These are phyloP conservation scores for Chrysogorgia sp. DNA, from an alignment of 92 coral and sea anemone species.

Conservation along the genomic window DNA sequence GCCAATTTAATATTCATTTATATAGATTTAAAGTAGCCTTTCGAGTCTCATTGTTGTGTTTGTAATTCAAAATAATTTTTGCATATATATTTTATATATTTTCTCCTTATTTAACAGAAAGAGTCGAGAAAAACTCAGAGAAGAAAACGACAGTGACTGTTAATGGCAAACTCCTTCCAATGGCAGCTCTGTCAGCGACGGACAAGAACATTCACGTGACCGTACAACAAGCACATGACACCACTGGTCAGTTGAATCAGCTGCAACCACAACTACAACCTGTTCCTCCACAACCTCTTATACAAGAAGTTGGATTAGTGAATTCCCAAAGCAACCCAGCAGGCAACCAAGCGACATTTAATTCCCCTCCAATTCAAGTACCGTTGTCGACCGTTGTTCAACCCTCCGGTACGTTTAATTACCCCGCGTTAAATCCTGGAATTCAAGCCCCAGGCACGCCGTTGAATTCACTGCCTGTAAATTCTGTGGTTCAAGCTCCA, in stretches of 20 bases:
- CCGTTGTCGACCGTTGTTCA: background rate
- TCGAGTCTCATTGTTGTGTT: no score
- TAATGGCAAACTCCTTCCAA: constrained; percentile 31
- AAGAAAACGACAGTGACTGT: constrained; percentile 36
- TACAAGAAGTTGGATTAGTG: background rate
- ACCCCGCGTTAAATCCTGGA: no score
- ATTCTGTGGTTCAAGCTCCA: no score
- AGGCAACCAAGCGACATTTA: background rate
- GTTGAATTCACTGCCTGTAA: no score
- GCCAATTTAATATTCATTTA: no score
- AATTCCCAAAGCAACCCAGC: background rate
- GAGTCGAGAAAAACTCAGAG: constrained; percentile 3
- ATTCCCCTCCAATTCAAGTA: background rate
- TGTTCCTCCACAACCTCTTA: background rate
- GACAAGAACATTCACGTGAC: constrained; percentile 39
- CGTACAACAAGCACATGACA: constrained; percentile 3
- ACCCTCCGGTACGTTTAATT: background rate
- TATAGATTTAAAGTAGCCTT: no score
- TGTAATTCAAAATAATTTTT: background rate
- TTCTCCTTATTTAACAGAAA: constrained; percentile 8
- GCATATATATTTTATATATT: no score
- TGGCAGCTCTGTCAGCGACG: constrained; percentile 3
- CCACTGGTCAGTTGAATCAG: constrained; percentile 3
- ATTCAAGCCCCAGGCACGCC: no score
- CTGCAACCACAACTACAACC: background rate